These are phyloP conservation scores for Patella depressa DNA, from an alignment of 2,888 invertebrate genomes.

Conservation along the genomic window DNA sequence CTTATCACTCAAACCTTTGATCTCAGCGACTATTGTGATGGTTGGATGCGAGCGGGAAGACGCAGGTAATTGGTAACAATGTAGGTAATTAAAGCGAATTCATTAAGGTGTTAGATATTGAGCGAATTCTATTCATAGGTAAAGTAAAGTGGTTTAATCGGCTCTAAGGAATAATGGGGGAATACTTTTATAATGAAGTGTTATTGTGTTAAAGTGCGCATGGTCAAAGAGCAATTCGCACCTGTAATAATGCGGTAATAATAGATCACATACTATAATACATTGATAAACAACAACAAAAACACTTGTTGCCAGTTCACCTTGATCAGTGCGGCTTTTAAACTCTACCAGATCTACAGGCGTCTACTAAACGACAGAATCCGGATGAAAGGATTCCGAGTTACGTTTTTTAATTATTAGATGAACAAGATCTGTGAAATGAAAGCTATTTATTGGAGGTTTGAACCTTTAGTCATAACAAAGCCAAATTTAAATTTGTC, in stretches of 20 bases:
- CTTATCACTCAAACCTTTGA: neutral
- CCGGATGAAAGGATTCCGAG: no score
- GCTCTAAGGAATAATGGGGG: neutral
- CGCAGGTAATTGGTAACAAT: neutral
- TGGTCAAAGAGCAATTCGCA: neutral
- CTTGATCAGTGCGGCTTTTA: no score
- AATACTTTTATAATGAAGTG: neutral
- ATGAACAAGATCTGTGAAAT: no score
- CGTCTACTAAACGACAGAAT: no score
- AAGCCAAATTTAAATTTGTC: no score
- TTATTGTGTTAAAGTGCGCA: neutral
- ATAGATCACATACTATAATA: neutral
- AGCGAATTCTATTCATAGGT: conserved; percentile 1
- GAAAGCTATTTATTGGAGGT: no score
- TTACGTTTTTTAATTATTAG: no score
- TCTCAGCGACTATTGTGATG: conserved; percentile 5
- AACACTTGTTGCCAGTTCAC: no score
- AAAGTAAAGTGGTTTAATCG: neutral
- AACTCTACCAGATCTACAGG: no score
- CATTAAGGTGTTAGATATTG: neutral
- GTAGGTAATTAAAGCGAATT: neutral
- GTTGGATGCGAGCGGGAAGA: conserved; percentile 2
- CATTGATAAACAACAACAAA: no score
- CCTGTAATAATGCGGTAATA: conserved; percentile 1
- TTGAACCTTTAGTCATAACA: no score